Conservation (phyloP, 1,140 invertebrate genomes). For the Eubasilissa regina region DNA sequence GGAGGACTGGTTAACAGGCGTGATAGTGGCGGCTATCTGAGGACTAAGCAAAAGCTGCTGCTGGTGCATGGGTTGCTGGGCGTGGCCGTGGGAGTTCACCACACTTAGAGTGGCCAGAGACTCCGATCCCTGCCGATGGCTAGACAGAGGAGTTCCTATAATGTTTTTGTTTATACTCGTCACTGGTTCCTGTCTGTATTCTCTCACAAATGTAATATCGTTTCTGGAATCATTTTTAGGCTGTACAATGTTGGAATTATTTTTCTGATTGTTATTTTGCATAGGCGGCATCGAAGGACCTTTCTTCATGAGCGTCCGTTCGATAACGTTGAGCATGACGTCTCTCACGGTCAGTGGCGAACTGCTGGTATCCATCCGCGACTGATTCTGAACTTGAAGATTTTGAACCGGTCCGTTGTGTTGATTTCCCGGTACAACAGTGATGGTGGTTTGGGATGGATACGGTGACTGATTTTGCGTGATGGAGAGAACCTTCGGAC, state of each 20-base stretch:
- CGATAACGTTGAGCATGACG: conserved; percentile 83
- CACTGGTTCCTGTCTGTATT: conserved; percentile 66
- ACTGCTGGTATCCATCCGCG: conserved; percentile 58
- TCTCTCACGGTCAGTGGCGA: conserved; percentile 81
- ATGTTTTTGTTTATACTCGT: conserved; percentile 43
- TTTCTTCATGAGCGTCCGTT: conserved; percentile 81
- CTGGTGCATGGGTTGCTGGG: conserved; percentile 58
- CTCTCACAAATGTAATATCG: conserved; percentile 72
- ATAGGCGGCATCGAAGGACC: conserved; percentile 66
- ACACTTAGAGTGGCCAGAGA: conserved; percentile 80
- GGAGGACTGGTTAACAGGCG: conserved; percentile 69
- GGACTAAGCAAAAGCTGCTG: conserved; percentile 62
- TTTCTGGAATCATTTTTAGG: conserved; percentile 61
- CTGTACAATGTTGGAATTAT: conserved; percentile 31
- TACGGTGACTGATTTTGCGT: conserved; percentile 51
- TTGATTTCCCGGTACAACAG: conserved; percentile 58
- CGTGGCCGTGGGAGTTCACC: conserved; percentile 71
- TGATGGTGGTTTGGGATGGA: conserved; percentile 61
- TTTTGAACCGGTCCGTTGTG: conserved; percentile 64
- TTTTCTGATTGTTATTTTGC: conserved; percentile 61
- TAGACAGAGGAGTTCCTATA: conserved; percentile 33
- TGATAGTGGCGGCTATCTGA: conserved; percentile 79
- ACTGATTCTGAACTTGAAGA: conserved; percentile 50
- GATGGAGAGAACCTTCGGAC: conserved; percentile 63
- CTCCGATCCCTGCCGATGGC: conserved; percentile 60